These are phyloP conservation scores for Lepidurus couesii DNA, from an alignment of 1,140 invertebrate genomes.

Conservation along the genomic window DNA sequence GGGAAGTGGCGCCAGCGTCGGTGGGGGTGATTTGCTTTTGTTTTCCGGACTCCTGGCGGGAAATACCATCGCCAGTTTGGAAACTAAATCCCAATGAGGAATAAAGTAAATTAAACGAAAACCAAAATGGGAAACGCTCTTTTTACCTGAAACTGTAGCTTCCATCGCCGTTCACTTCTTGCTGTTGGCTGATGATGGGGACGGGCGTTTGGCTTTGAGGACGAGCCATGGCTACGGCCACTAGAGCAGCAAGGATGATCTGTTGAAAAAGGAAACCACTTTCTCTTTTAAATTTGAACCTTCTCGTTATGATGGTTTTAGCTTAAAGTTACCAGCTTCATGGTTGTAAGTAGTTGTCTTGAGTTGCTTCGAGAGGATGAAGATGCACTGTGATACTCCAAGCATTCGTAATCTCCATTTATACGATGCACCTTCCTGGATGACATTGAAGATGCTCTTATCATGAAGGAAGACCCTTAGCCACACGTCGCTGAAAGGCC, in stretches of 20 bases:
- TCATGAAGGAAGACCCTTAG: background rate
- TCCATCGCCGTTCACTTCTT: constrained; percentile 32
- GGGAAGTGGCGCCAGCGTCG: constrained; percentile 43
- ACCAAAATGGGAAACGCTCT: background rate
- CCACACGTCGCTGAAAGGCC: background rate
- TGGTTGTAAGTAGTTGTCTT: background rate
- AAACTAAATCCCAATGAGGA: constrained; percentile 22
- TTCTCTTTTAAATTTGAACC: background rate
- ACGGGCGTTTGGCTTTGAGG: constrained; percentile 25
- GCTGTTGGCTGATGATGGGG: constrained; percentile 31
- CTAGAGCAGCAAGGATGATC: constrained; percentile 31
- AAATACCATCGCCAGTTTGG: constrained; percentile 31
- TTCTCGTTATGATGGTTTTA: background rate
- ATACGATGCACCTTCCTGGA: background rate
- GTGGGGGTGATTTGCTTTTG: constrained; percentile 31
- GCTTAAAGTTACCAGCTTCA: background rate
- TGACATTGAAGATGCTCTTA: constrained; percentile 5
- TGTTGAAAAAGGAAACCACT: background rate
- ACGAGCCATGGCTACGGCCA: constrained; percentile 27
- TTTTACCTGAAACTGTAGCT: constrained; percentile 33
- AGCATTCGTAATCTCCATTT: background rate
- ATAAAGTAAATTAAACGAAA: constrained; percentile 28
- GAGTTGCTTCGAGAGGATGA: background rate
- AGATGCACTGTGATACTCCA: background rate
- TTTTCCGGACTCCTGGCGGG: constrained; percentile 6